phyloP scores from a whole-genome alignment of 2,797 vertebrate genomes.

The Gadopsis bispinosus region DNA sequence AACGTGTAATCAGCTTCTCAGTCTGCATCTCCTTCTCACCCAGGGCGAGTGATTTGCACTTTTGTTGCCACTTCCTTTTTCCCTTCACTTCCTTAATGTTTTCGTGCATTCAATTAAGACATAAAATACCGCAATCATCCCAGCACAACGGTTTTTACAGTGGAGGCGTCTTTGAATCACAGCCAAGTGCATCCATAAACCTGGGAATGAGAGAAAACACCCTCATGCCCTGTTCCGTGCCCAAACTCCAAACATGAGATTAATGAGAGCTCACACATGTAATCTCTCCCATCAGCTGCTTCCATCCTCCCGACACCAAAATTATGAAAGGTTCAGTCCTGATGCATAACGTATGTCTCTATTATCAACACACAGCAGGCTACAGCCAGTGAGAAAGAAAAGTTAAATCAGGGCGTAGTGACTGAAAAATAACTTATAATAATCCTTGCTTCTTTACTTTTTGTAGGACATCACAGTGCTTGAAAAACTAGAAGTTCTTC shows the following conservation, averaged over 20 bases:
- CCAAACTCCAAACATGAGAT: conserved; percentile 79
- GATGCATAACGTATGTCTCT: conserved; percentile 48
- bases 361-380: conserved; percentile 48
- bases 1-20: conserved; percentile 82
- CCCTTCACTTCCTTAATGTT: conserved; percentile 71
- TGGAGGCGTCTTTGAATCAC: conserved; percentile 67
- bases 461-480: conserved; percentile 88
- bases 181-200: conserved; percentile 57
- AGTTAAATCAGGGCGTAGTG: neutral
- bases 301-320: conserved; percentile 59
- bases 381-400: conserved; percentile 11
- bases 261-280: conserved; percentile 76
- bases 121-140: conserved; percentile 77
- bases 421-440: conserved; percentile 6
- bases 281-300: conserved; percentile 76
- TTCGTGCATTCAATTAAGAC: conserved; percentile 80
- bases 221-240: conserved; percentile 52
- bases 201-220: conserved; percentile 61
- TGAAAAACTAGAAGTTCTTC: conserved; percentile 88
- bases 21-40: conserved; percentile 72
- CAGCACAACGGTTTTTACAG: conserved; percentile 55
- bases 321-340: conserved; percentile 60
- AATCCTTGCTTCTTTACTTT: conserved; percentile 39
- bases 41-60: conserved; percentile 79
- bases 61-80: conserved; percentile 68